These are phyloP conservation scores for Apis laboriosa DNA, from an alignment of 1,140 invertebrate genomes.

Conservation along the genomic window DNA sequence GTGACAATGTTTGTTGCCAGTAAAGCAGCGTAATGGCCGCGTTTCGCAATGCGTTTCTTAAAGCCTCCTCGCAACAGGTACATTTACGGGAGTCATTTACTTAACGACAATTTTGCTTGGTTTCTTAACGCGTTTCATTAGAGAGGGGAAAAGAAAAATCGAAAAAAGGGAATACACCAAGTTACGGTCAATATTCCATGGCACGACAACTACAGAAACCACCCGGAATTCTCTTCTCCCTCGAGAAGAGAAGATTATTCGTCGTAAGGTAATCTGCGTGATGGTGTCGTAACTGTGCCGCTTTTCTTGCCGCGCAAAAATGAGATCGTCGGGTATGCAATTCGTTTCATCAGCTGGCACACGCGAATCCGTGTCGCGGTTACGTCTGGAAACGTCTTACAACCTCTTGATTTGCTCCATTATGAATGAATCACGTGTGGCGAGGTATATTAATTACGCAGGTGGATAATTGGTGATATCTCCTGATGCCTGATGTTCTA, in stretches of 20 bases:
- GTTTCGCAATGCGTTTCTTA: conserved; percentile 50
- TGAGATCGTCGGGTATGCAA: conserved; percentile 1
- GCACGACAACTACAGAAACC: background rate
- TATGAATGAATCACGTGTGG: background rate
- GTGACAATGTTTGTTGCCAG: background rate
- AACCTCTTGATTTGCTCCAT: background rate
- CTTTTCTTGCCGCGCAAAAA: conserved; percentile 15
- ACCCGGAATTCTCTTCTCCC: background rate
- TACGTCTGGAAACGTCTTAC: background rate
- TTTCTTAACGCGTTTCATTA: conserved; percentile 53
- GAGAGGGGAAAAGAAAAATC: background rate
- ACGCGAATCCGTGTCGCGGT: background rate
- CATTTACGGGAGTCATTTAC: conserved; percentile 46
- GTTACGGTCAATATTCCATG: conserved; percentile 37
- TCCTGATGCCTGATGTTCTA: no score
- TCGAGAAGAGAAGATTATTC: conserved; percentile 2
- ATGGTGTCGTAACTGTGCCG: conserved; percentile 18
- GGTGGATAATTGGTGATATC: background rate
- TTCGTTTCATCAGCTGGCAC: background rate
- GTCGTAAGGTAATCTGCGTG: conserved; percentile 6
- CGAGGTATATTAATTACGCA: background rate
- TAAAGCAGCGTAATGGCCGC: conserved; percentile 21
- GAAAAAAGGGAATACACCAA: background rate
- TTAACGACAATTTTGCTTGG: conserved; percentile 54
- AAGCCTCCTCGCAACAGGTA: conserved; percentile 28